A percentile compares a stretch with the other conserved stretches of the same genome.
Conservation (phyloP, 1,140 invertebrate species). For the Zelostemma sp. region DNA sequence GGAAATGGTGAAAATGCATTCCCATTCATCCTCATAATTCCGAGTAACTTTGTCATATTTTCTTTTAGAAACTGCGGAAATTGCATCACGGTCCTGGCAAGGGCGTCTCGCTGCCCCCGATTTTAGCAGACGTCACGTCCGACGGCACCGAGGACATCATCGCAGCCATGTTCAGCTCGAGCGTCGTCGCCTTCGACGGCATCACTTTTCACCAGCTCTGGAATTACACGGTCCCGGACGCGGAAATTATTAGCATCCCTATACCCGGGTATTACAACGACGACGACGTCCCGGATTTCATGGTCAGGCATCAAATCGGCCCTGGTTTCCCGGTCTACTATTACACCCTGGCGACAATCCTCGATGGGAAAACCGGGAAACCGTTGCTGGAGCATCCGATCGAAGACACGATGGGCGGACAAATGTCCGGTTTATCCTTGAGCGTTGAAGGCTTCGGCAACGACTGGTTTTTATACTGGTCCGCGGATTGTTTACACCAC, state of each 20-base stretch:
- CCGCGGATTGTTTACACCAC: slow-evolving; percentile 74
- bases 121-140: slow-evolving; percentile 81
- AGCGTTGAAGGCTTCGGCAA: slow-evolving; percentile 76
- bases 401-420: slow-evolving; percentile 76
- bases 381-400: slow-evolving; percentile 76
- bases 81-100: slow-evolving; percentile 66
- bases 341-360: slow-evolving; percentile 78
- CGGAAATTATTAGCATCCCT: slow-evolving; percentile 78
- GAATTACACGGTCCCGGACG: slow-evolving; percentile 78
- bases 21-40: not conserved
- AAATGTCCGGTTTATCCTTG: slow-evolving; percentile 77
- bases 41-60: not conserved
- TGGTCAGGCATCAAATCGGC: slow-evolving; percentile 84
- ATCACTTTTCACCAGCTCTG: slow-evolving; percentile 77
- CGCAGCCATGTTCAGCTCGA: slow-evolving; percentile 79
- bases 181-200: slow-evolving; percentile 81
- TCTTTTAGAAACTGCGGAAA: slow-evolving; percentile 59
- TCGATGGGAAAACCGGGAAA: slow-evolving; percentile 79
- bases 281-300: slow-evolving; percentile 85
- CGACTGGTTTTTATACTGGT: slow-evolving; percentile 84
- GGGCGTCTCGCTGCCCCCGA: slow-evolving; percentile 77
- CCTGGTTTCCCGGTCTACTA: slow-evolving; percentile 83
- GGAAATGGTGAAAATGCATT: slow-evolving; percentile 53
- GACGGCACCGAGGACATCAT: slow-evolving; percentile 84
- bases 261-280: slow-evolving; percentile 86